These are phyloP conservation scores for Gymnocypris eckloni DNA, from an alignment of 2,797 vertebrate species.

Conservation along the genomic window DNA sequence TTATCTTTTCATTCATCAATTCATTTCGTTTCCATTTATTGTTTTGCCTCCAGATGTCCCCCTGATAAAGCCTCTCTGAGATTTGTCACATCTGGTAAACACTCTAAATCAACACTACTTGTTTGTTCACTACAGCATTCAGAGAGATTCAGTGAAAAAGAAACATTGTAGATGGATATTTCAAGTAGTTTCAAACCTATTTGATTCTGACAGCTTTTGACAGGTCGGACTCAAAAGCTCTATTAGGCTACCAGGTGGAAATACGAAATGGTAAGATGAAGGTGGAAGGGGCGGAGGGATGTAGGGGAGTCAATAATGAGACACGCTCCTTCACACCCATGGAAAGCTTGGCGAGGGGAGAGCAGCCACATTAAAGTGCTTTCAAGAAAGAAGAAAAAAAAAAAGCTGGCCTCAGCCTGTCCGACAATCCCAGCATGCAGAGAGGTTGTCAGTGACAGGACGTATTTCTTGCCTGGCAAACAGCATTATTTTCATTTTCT, in stretches of 20 bases:
- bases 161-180: conserved; percentile 51
- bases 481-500: conserved; percentile 82
- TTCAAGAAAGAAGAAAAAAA: conserved; percentile 60
- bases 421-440: conserved; percentile 68
- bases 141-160: conserved; percentile 23
- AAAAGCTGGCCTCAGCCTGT: conserved; percentile 65
- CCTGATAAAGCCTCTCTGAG: conserved; percentile 47
- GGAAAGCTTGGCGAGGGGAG: conserved; percentile 10
- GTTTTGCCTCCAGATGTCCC: conserved; percentile 43
- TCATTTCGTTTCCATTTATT: conserved; percentile 42
- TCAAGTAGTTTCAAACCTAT: conserved; percentile 43
- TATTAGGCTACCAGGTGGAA: conserved; percentile 36
- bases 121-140: conserved; percentile 49
- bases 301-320: conserved; percentile 38
- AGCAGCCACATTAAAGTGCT: conserved; percentile 55
- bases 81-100: conserved; percentile 59
- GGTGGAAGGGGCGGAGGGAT: conserved; percentile 17
- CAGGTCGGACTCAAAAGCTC: conserved; percentile 53
- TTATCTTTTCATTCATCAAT: conserved; percentile 48
- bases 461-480: conserved; percentile 82
- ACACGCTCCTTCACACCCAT: conserved; percentile 33
- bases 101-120: conserved; percentile 52
- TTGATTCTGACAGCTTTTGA: conserved; percentile 51
- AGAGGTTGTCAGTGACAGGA: conserved; percentile 78
- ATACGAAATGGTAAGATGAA: conserved; percentile 27